Percentiles rank a stretch among this genome's conserved stretches.
phyloP scores from a whole-genome alignment of 2,888 invertebrate species.

The Oligia fasciuncula region DNA sequence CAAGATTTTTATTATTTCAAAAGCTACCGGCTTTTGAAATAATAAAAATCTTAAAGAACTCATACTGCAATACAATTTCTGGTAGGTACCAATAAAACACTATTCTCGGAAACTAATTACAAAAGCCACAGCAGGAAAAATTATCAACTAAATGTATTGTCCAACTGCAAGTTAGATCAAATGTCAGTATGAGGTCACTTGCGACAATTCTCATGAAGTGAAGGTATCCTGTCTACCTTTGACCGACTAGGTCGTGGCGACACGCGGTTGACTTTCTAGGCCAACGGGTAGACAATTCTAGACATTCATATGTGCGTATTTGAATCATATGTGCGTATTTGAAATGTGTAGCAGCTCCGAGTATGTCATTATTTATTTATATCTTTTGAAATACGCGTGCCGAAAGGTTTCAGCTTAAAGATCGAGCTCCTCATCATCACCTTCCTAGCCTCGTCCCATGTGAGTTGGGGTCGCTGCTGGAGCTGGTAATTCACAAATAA shows the following conservation, averaged over 20 bases:
- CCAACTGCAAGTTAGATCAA: slow-evolving; percentile 53
- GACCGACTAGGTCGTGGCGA: slow-evolving; percentile 79
- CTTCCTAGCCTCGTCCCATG: background rate
- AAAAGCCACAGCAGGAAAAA: slow-evolving; percentile 39
- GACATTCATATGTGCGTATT: slow-evolving; percentile 50
- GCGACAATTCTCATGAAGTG: slow-evolving; percentile 78
- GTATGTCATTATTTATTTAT: slow-evolving; percentile 13
- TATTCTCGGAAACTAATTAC: slow-evolving; percentile 45
- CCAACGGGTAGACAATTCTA: slow-evolving; percentile 70
- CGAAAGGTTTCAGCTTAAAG: background rate
- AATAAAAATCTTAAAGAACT: background rate
- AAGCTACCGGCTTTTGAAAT: background rate
- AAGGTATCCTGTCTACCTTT: slow-evolving; percentile 83
- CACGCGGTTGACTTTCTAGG: slow-evolving; percentile 83
- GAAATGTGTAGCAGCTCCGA: slow-evolving; percentile 20
- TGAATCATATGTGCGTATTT: slow-evolving; percentile 46
- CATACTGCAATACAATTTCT: background rate
- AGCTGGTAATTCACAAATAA: background rate
- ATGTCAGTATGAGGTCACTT: slow-evolving; percentile 70
- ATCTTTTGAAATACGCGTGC: background rate
- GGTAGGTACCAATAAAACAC: background rate
- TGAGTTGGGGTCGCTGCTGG: background rate
- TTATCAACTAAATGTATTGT: slow-evolving; percentile 17
- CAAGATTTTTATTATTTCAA: no score
- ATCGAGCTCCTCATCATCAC: background rate